Percentiles rank a stretch among this genome's conserved stretches.
phyloP scores from a whole-genome alignment of 2,888 invertebrate genomes.

The Andricus quercusramuli region DNA sequence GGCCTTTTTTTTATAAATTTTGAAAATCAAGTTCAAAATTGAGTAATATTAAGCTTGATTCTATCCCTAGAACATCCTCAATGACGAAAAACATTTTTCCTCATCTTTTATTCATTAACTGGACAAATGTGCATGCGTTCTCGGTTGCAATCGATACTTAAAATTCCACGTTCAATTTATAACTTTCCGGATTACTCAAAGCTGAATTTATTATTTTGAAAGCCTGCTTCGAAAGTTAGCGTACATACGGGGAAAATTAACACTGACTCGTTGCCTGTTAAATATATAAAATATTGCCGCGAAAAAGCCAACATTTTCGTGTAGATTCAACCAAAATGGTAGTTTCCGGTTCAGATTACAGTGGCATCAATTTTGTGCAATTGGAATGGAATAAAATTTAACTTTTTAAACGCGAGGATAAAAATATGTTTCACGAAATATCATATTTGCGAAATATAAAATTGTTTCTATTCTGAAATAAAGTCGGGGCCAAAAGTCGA shows the following conservation, averaged over 20 bases:
- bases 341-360: background rate
- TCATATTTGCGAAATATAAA: too few species aligned
- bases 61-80: background rate
- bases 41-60: too few species aligned
- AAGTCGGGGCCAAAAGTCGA: too few species aligned
- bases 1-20: too few species aligned
- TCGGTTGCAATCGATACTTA: background rate
- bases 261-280: background rate
- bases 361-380: background rate
- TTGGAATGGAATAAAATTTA: background rate
- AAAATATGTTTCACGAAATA: background rate
- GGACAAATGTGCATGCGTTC: background rate
- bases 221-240: background rate
- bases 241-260: background rate
- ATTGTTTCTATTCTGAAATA: too few species aligned
- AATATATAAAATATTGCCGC: background rate
- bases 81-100: background rate
- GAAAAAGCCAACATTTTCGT: background rate
- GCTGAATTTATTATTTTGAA: slow-evolving; percentile 26
- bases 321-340: background rate
- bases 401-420: background rate
- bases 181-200: slow-evolving; percentile 8
- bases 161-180: slow-evolving; percentile 12
- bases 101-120: background rate
- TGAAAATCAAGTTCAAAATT: too few species aligned